Evolutionary conservation across 2,888 invertebrate genomes (phyloP), one percentile per base, ranked within the genome.

Genomic region (Orthonychiurus folsomi): DNA sequence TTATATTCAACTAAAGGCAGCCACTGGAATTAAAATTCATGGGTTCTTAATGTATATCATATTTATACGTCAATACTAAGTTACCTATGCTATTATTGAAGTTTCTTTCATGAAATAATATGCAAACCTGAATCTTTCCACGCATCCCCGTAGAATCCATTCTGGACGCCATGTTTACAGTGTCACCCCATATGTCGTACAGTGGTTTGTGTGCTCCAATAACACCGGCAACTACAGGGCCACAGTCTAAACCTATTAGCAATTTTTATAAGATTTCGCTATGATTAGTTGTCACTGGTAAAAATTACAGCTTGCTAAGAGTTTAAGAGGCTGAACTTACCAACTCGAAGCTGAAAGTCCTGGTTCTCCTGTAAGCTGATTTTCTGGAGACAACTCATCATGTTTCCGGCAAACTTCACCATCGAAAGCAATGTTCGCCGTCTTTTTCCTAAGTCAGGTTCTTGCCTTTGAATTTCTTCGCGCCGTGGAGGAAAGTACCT

Each of bases 81-180:
- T n/a, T n/a, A n/a, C n/a, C n/a, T n/a, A n/a, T n/a, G n/a, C n/a
- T n/a, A n/a, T n/a, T n/a, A n/a, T n/a, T n/a, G n/a, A n/a, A n/a
- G n/a, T 20, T 27, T 27, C 1, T n/a, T n/a, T n/a, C n/a, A n/a
- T n/a, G n/a, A n/a, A n/a, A n/a, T n/a, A n/a, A n/a, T n/a, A n/a
- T 21, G 2, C 26, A 65, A 62, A 87, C 87, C 79, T 90, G 89
- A 73, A 90, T 88, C 76, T 83, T 82, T 52, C 88, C 87, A 1
- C 86, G 81, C 68, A 86, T 80, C 5, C 95, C 95, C 1, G 89
- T 91, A 0, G 90, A 90, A 75, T 95, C 95, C 93, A 96, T 93
- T 74, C 96, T 82, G 0, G 93, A 93, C 2, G 96, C 93, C 84
- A 96, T 88, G 78, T 96, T 96, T 0, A 95, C 95, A 0, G 94